phyloP scores from a whole-genome alignment of 2,888 invertebrate genomes.

The Heliconius cydno region DNA sequence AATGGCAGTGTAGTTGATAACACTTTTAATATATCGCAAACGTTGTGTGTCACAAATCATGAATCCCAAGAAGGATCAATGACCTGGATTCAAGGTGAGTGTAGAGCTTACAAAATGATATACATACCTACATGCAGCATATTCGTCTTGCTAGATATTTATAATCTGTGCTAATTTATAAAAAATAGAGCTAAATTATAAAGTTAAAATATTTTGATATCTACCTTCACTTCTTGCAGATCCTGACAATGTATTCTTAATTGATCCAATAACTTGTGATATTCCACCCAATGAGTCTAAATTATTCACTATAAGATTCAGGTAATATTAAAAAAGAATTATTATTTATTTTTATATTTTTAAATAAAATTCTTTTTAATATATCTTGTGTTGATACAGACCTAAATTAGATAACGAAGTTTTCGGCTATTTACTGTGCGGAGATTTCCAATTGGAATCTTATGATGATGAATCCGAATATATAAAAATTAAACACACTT shows the following conservation, averaged over 20 bases:
- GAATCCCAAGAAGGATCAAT: conserved; percentile 70
- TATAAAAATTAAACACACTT: conserved; percentile 65
- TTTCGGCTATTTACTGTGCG: conserved; percentile 71
- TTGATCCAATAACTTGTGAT: conserved; percentile 68
- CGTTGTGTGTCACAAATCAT: conserved; percentile 76
- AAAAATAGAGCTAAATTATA: not conserved
- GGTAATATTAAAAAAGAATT: conserved; percentile 55
- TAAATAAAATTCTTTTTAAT: not conserved
- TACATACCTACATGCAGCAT: not conserved
- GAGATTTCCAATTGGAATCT: conserved; percentile 69
- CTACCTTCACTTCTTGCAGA: conserved; percentile 54
- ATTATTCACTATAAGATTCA: conserved; percentile 73
- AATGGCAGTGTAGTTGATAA: conserved; percentile 67
- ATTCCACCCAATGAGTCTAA: conserved; percentile 75
- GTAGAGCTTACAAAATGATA: not conserved
- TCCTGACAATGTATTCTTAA: conserved; percentile 70
- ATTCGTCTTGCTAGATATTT: no score
- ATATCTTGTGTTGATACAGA: conserved; percentile 51
- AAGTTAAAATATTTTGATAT: not conserved
- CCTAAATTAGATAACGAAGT: conserved; percentile 70
- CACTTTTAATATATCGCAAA: conserved; percentile 74
- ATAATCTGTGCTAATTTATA: not conserved
- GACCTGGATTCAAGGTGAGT: conserved; percentile 74
- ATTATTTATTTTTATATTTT: not conserved
- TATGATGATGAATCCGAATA: conserved; percentile 49